These are phyloP conservation scores for Fistularia commersonii DNA, from an alignment of 2,797 vertebrate genomes.

Conservation along the genomic window DNA sequence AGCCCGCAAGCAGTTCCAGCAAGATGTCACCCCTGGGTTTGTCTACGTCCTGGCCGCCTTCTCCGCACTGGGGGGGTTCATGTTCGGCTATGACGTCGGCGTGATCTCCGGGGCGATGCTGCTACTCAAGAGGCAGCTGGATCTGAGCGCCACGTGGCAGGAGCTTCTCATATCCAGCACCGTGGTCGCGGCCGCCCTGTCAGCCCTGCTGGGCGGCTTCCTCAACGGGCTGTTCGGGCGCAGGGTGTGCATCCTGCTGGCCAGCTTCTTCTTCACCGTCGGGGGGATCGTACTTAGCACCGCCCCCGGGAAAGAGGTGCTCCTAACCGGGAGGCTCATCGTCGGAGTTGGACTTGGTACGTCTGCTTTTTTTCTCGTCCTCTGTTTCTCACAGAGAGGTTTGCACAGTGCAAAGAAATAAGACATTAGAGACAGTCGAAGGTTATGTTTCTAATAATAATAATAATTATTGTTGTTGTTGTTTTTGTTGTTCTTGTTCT, in stretches of 20 bases:
- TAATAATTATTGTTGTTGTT: too few relatives aligned
- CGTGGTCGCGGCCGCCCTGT: conserved; percentile 88
- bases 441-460: too few relatives aligned
- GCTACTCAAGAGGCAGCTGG: conserved; percentile 87
- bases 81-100: conserved; percentile 96
- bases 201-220: conserved; percentile 86
- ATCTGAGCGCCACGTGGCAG: conserved; percentile 90
- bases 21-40: conserved; percentile 87
- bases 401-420: too few relatives aligned
- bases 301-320: conserved; percentile 84
- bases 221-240: conserved; percentile 89
- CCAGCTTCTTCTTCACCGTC: conserved; percentile 85
- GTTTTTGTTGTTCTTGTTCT: too few relatives aligned
- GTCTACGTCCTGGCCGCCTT: conserved; percentile 88
- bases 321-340: conserved; percentile 86
- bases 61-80: conserved; percentile 93
- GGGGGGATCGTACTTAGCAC: conserved; percentile 85
- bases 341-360: conserved; percentile 95
- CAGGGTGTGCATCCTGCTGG: conserved; percentile 87
- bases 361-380: conserved; percentile 24
- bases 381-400: too few relatives aligned
- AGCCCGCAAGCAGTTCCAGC: conserved; percentile 93
- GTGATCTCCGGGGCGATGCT: conserved; percentile 97
- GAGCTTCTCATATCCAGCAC: conserved; percentile 92
- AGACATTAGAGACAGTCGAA: too few relatives aligned